Conservation (phyloP, 1,140 invertebrate species). For the Dendrolimus kikuchii region DNA sequence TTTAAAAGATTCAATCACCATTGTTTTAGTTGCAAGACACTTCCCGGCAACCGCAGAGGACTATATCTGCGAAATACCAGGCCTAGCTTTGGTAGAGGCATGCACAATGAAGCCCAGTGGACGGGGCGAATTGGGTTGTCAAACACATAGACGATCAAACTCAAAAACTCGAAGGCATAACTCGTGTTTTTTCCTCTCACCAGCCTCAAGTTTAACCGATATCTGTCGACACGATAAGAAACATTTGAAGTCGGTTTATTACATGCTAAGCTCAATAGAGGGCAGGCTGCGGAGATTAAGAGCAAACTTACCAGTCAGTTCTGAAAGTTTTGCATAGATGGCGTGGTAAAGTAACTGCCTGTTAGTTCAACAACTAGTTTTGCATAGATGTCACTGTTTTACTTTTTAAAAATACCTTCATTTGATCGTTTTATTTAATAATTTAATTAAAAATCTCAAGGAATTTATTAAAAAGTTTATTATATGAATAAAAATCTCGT, state of each 20-base stretch:
- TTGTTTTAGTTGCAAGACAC: conserved; percentile 28
- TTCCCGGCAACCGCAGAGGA: conserved; percentile 24
- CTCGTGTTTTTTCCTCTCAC: conserved; percentile 22
- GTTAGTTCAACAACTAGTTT: not conserved
- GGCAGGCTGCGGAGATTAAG: conserved; percentile 48
- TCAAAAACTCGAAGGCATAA: conserved; percentile 7
- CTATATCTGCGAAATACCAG: conserved; percentile 6
- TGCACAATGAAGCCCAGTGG: conserved; percentile 52
- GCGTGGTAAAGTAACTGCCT: conserved; percentile 12
- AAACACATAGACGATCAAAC: conserved; percentile 21
- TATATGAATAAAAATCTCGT: too few species aligned
- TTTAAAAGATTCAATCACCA: not conserved
- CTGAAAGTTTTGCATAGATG: conserved; percentile 22
- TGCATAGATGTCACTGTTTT: conserved; percentile 13
- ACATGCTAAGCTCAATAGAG: conserved; percentile 46
- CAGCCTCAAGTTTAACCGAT: conserved; percentile 27
- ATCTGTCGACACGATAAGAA: conserved; percentile 36
- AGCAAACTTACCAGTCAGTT: conserved; percentile 19
- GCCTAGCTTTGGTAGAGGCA: conserved; percentile 22
- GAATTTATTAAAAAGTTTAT: too few species aligned
- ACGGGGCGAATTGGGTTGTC: conserved; percentile 26
- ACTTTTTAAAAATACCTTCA: not conserved
- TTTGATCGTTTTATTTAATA: too few species aligned
- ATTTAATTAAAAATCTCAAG: too few species aligned
- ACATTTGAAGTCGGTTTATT: conserved; percentile 42